A percentile compares a stretch with the other conserved stretches of the same genome.
These are phyloP conservation scores for Chirona hameri DNA, from an alignment of 2,888 invertebrate genomes.

Conservation along the genomic window DNA sequence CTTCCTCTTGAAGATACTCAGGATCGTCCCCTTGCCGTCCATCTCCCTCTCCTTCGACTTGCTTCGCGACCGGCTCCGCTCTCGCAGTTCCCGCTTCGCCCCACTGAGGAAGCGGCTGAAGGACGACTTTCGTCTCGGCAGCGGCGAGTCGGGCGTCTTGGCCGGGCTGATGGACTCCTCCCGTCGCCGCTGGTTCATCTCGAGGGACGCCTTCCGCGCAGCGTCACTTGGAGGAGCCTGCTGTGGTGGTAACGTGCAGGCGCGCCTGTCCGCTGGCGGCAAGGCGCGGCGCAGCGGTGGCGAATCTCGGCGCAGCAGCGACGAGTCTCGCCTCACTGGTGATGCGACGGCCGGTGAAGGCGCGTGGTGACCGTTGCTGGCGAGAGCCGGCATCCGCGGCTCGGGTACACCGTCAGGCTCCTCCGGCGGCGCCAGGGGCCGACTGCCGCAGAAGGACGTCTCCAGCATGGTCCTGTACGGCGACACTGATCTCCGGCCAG, in stretches of 20 bases:
- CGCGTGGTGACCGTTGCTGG: not conserved
- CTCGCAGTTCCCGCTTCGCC: conserved; percentile 46
- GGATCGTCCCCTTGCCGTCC: not conserved
- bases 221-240: not conserved
- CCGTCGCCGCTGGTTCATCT: not conserved
- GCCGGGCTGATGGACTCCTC: not conserved
- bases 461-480: conserved; percentile 58
- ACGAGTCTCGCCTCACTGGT: not conserved
- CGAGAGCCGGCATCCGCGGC: not conserved
- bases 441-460: conserved; percentile 39
- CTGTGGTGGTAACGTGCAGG: not conserved
- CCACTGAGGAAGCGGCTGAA: conserved; percentile 47
- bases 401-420: not conserved
- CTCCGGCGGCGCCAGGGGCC: conserved; percentile 31
- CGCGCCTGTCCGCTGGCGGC: not conserved
- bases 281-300: not conserved
- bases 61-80: conserved; percentile 57
- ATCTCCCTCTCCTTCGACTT: conserved; percentile 2
- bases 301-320: not conserved
- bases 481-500: conserved; percentile 57
- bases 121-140: not conserved
- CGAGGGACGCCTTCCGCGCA: not conserved
- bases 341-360: not conserved
- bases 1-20: not conserved
- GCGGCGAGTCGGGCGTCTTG: conserved; percentile 1